phyloP scores from a whole-genome alignment of 2,113 vertebrate genomes.

The Phaethornis superciliosus region DNA sequence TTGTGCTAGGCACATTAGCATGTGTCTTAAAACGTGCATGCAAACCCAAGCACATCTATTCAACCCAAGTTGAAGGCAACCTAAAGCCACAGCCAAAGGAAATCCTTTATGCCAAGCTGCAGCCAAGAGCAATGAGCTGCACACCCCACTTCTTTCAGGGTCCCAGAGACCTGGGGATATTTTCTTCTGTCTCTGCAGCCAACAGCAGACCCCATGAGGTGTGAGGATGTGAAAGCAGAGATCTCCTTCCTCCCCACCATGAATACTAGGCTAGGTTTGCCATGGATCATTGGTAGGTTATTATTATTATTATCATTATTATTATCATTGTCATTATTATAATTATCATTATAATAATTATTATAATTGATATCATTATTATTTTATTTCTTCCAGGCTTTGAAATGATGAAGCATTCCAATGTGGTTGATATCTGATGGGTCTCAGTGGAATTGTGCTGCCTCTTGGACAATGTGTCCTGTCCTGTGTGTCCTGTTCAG shows the following conservation, averaged over 20 bases:
- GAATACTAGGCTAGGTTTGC: background rate
- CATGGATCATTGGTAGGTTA: background rate
- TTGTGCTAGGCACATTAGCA: background rate
- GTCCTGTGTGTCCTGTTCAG: background rate
- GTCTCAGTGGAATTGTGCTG: background rate
- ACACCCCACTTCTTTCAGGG: background rate
- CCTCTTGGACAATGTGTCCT: background rate
- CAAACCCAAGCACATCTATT: background rate
- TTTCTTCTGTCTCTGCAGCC: background rate
- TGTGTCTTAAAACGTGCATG: background rate
- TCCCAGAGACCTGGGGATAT: background rate
- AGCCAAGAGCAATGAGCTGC: background rate
- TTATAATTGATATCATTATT: no score
- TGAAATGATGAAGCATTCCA: background rate
- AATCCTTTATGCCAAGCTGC: background rate
- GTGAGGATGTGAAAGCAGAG: background rate
- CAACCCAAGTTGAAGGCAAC: background rate
- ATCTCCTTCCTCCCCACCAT: background rate
- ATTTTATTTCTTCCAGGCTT: background rate
- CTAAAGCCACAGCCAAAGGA: background rate
- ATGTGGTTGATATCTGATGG: background rate
- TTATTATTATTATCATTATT: background rate
- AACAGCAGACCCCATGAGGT: background rate
- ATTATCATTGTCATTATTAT: no score
- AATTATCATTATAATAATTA: no score